phyloP scores from a whole-genome alignment of 2,113 vertebrate genomes.

The Phalacrocorax carbo region DNA sequence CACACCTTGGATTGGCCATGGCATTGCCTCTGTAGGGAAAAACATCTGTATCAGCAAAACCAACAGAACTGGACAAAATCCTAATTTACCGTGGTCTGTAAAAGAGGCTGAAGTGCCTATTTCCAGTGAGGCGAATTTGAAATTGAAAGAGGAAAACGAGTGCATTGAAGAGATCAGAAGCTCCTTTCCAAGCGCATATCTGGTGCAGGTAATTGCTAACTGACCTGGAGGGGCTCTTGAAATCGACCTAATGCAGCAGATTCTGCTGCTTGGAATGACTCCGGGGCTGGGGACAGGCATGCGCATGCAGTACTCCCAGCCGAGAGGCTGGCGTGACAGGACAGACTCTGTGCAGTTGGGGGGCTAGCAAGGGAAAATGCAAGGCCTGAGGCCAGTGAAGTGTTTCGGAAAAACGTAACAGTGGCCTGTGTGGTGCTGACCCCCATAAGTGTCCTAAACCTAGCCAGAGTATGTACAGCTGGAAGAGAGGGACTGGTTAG shows the following conservation, averaged over 20 bases:
- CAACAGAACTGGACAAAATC: constrained; percentile 54
- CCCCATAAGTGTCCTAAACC: not conserved
- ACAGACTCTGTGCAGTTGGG: not conserved
- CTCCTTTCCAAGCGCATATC: constrained; percentile 33
- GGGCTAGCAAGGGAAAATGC: not conserved
- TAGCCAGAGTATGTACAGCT: not conserved
- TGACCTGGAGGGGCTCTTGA: constrained; percentile 62
- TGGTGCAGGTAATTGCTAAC: constrained; percentile 68
- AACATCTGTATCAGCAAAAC: constrained; percentile 56
- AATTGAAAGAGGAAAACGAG: constrained; percentile 59
- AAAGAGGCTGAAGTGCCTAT: constrained; percentile 61
- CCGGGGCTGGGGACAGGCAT: not conserved
- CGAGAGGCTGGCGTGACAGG: fast-evolving
- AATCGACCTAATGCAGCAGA: constrained; percentile 51
- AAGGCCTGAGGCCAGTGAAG: not conserved
- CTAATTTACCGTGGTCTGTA: constrained; percentile 54
- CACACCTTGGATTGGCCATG: constrained; percentile 3
- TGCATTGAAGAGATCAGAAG: constrained; percentile 65
- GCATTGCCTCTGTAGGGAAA: not conserved
- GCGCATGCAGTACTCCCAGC: not conserved
- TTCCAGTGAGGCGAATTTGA: constrained; percentile 58
- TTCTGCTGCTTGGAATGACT: not conserved
- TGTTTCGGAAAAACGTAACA: not conserved
- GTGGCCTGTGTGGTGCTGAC: not conserved
- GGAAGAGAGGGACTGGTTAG: not conserved